Evolutionary conservation across 2,113 vertebrate genomes (phyloP), one percentile per base, ranked within the genome.

Genomic region (Pogona vitticeps): DNA sequence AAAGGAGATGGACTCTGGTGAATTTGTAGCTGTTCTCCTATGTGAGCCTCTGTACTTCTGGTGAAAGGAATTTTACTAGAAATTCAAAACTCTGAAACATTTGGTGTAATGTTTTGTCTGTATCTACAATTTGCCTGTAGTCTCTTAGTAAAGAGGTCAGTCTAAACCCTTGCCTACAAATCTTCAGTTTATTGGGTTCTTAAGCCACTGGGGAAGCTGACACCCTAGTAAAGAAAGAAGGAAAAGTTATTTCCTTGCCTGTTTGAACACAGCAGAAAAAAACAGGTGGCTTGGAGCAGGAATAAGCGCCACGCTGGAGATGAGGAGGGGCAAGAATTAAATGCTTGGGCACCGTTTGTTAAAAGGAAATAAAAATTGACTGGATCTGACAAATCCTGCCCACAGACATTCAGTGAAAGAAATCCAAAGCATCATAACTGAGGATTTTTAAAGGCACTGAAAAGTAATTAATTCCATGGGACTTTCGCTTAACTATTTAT

Each of bases 331-430:
- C 76, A 2, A 36, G n/a, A 36, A 77, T 85, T 1, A 72, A n/a
- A 84, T 59, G 36, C 56, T 20, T 6, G n/a, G 14, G 56, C n/a
- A 13, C 9, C 77, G 23, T 61, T 61, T 46, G 58, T 20, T 79
- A 36, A n/a, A 79, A 38, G n/a, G 56, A 79, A 79, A 33, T 42
- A 36, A 75, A 56, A 38, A 38, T n/a, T 75, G 56, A 36, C 26
- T 1, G 1, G 15, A 31, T 23, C 68, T 42, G 59, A 72, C 20
- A 6, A 85, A 91, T 89, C 89, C 88, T 88, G 85, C 91, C 92
- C 67, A 67, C 87, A 65, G 46, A 31, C 38, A 46, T 61, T 61
- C 61, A 31, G 56, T 15, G 33, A 79, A 73, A 58, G 56, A 83
- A 91, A 73, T 80, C 28, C 56, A 15, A 61, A 86, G 61, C 59